Evolutionary conservation across 1,140 invertebrate species (phyloP).

Genomic region (Branchinecta lindahli): DNA sequence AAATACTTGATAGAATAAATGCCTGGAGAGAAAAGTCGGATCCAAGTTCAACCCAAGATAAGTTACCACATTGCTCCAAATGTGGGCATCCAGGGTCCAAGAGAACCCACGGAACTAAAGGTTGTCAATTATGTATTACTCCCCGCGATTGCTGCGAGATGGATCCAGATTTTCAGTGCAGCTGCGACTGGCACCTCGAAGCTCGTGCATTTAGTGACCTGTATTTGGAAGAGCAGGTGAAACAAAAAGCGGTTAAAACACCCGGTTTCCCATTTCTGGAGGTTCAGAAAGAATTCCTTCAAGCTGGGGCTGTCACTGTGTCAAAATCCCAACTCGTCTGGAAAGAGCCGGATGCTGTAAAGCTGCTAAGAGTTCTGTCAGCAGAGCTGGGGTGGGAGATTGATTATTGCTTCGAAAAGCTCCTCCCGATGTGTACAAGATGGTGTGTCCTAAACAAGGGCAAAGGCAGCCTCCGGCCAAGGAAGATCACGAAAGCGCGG

Average conservation of each 20-base stretch:
- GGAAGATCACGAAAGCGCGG: not conserved
- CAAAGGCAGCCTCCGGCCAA: not conserved
- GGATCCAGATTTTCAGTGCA: not conserved
- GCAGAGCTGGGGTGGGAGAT: not conserved
- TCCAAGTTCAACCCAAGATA: not conserved
- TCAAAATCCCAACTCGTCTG: not conserved
- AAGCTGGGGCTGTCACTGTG: not conserved
- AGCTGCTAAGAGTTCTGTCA: not conserved
- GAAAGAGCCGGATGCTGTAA: not conserved
- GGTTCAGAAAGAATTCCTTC: not conserved
- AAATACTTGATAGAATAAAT: slow-evolving; percentile 42
- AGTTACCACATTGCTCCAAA: slow-evolving; percentile 19
- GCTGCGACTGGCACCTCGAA: slow-evolving; percentile 17
- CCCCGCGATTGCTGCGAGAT: slow-evolving; percentile 35
- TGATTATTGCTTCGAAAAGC: slow-evolving; percentile 4
- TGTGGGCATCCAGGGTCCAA: slow-evolving; percentile 40
- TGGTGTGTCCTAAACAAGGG: not conserved
- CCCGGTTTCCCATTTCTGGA: not conserved
- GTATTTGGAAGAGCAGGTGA: not conserved
- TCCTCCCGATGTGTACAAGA: not conserved
- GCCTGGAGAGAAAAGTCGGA: not conserved
- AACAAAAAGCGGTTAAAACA: not conserved
- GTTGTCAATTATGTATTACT: slow-evolving; percentile 44
- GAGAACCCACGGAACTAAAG: slow-evolving; percentile 41
- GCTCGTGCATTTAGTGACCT: not conserved